Base-by-base conservation (phyloP, 2,113 vertebrate genomes). In the Beaufortia kweichowensis region DNA sequence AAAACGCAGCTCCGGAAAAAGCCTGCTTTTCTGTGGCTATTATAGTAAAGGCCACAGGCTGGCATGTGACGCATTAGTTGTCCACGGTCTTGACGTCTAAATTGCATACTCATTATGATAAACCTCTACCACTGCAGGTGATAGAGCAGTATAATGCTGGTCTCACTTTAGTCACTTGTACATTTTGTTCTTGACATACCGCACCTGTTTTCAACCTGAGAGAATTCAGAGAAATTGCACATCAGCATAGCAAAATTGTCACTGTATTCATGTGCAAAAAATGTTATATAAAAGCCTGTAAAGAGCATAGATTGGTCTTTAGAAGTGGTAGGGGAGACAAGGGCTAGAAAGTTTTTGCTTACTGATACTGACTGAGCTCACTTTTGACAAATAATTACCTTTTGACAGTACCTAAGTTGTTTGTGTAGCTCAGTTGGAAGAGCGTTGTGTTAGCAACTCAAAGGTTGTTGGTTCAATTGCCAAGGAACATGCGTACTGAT, bases 141-240 rank as follows among this genome's bases (percentile, higher is more conserved):
- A 68, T 55, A 26, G 24, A 57, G 56, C 5, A 15, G n/a, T 15
- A 21, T 55, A 28, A 67, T 31, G 3, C 33, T n/a, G 64, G 19
- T 24, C 35, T 3, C 6, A 3, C 6, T 3, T 33, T 12, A 28
- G 7, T 70, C 15, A 29, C 11, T 61, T 11, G 23, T 24, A 57
- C 70, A 46, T 46, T 74, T 60, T 61, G 56, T 61, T 61, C 26
- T 39, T 31, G 70, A 74, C 57, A 31, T 14, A 7, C 39, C 29
- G 56, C 23, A 4, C 23, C 1, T 24, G 15, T 72, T 59, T 72
- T 72, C 28, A 59, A n/a, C 24, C 31, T 12, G n/a, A 56, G 31
- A 19, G 69, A 33, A 31, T 43, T 59, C 33, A 59, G 53, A 21
- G 17, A 73, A 61, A 61, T 1, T 4, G 39, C 29, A 29, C 23